phyloP scores from a whole-genome alignment of 2,113 vertebrate species.

The Upupa epops region DNA sequence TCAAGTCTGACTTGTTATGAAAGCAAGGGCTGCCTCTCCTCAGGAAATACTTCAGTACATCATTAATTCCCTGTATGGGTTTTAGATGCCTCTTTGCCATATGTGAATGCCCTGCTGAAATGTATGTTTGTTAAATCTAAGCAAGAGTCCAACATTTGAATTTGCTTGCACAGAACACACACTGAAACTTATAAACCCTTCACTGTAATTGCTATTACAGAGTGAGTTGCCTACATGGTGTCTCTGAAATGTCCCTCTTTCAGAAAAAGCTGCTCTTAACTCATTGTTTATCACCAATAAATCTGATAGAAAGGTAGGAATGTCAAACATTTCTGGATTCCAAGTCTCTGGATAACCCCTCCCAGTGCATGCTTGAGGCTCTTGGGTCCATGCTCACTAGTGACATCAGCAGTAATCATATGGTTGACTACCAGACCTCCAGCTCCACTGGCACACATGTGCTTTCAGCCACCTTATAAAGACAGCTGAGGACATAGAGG shows the following conservation, averaged over 20 bases:
- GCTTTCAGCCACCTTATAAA: not conserved
- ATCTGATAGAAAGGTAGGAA: not conserved
- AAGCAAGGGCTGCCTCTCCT: not conserved
- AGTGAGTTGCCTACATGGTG: rapidly evolving
- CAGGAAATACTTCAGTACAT: not conserved
- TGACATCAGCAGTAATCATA: not conserved
- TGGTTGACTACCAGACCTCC: not conserved
- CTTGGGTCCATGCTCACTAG: not conserved
- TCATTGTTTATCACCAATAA: not conserved
- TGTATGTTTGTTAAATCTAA: not conserved
- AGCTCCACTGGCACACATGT: not conserved
- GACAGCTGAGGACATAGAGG: slow-evolving; percentile 14
- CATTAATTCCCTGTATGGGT: not conserved
- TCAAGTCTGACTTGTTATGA: not conserved
- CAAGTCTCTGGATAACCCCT: not conserved
- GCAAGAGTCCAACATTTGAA: not conserved
- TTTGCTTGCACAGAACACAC: not conserved
- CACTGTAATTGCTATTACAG: not conserved
- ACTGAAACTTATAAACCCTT: not conserved
- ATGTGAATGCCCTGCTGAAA: not conserved
- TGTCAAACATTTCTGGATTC: not conserved
- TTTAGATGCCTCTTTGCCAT: not conserved
- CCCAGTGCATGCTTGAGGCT: not conserved
- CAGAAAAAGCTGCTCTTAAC: not conserved
- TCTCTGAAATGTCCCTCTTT: not conserved